These are phyloP conservation scores for Morone chrysops DNA, from an alignment of 2,113 vertebrate species.

Conservation along the genomic window DNA sequence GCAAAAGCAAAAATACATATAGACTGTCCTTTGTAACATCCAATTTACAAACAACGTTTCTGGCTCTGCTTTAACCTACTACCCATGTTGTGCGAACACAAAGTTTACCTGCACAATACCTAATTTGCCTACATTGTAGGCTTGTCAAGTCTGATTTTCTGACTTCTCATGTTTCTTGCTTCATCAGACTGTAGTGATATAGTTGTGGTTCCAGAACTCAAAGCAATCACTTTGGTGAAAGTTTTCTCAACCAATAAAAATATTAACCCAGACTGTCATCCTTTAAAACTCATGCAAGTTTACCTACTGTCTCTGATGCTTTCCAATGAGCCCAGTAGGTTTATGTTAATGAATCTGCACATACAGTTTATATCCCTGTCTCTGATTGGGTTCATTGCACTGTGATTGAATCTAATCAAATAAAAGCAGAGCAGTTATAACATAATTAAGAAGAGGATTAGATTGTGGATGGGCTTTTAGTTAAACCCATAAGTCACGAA, in stretches of 20 bases:
- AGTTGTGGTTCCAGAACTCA: not conserved
- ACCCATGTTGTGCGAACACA: not conserved
- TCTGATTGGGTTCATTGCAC: conserved; percentile 64
- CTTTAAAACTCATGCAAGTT: not conserved
- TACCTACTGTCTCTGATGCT: conserved; percentile 7
- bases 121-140: no score
- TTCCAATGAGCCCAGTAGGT: conserved; percentile 29
- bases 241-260: not conserved
- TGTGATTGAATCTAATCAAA: conserved; percentile 70
- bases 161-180: not conserved
- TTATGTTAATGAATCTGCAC: conserved; percentile 47
- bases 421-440: conserved; percentile 67
- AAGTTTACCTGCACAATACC: not conserved
- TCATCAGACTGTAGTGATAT: not conserved
- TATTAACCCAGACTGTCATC: not conserved
- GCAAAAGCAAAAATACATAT: not conserved
- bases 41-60: not conserved
- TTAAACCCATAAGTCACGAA: conserved; percentile 65
- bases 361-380: conserved; percentile 55
- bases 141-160: no score
- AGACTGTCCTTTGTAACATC: not conserved
- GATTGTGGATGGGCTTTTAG: conserved; percentile 65
- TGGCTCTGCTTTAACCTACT: not conserved
- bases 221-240: not conserved
- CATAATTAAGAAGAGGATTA: conserved; percentile 70